Evolutionary conservation across 2,888 invertebrate species (phyloP).

Genomic region (Hydropsyche betteni): DNA sequence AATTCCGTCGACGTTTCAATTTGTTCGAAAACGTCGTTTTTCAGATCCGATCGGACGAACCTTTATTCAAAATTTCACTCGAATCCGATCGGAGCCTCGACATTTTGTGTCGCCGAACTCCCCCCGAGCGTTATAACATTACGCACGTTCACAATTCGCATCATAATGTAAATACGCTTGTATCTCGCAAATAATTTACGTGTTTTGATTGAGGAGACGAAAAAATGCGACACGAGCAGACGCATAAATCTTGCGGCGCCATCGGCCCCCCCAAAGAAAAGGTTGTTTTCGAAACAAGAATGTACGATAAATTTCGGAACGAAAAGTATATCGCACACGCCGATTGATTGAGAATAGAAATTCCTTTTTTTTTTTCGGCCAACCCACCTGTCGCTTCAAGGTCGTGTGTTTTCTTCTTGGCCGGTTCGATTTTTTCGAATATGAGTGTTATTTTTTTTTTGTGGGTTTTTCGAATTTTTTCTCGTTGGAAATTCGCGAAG

Average conservation of each 20-base stretch:
- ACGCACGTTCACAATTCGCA: no score
- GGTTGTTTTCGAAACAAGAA: constrained; percentile 19
- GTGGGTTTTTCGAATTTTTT: no score
- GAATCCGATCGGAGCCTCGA: no score
- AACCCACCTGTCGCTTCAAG: constrained; percentile 24
- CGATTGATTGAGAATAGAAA: constrained; percentile 20
- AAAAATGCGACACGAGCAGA: constrained; percentile 24
- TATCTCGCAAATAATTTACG: neutral
- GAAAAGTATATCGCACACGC: constrained; percentile 1
- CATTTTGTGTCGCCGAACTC: no score
- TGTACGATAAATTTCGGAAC: constrained; percentile 10
- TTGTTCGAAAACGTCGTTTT: no score
- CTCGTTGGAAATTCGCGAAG: no score
- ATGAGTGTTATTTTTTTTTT: neutral
- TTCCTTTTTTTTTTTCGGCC: neutral
- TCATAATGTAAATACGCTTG: no score
- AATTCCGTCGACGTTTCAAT: no score
- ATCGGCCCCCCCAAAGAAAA: constrained; percentile 1
- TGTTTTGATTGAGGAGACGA: constrained; percentile 21
- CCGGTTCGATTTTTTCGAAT: neutral
- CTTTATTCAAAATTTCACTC: no score
- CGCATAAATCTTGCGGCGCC: constrained; percentile 30
- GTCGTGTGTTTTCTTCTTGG: constrained; percentile 1
- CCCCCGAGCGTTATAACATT: no score
- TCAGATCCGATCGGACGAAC: no score